A percentile compares a stretch with the other conserved stretches of the same genome.
Evolutionary conservation across 2,888 invertebrate genomes (phyloP).

Genomic region (Itoplectis maculator): DNA sequence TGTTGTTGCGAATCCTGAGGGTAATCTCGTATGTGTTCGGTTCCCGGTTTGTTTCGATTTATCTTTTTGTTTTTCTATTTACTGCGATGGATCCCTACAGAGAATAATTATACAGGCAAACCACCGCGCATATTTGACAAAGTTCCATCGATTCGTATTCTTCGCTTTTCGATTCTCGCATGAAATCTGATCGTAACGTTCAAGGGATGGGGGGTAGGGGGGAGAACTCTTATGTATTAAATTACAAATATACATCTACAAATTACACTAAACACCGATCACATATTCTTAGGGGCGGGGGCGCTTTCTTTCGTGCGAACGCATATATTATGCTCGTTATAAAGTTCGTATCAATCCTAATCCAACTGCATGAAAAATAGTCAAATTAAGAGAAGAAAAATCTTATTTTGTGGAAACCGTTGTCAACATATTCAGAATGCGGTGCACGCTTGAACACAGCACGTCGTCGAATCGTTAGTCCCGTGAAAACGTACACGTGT

Average conservation of each 20-base stretch:
- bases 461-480: background rate
- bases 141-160: slow-evolving; percentile 33
- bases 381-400: background rate
- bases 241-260: slow-evolving; percentile 69
- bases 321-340: slow-evolving; percentile 17
- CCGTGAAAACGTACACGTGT: background rate
- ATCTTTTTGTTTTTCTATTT: slow-evolving; percentile 4
- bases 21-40: slow-evolving; percentile 28
- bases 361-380: background rate
- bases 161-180: background rate
- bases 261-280: slow-evolving; percentile 59
- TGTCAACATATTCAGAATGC: background rate
- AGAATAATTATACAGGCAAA: slow-evolving; percentile 38
- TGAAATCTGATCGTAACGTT: slow-evolving; percentile 14
- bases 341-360: slow-evolving; percentile 1
- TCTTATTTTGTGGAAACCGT: background rate
- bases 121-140: slow-evolving; percentile 20
- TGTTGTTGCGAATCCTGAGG: slow-evolving; percentile 41
- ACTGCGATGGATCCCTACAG: background rate
- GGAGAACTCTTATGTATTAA: slow-evolving; percentile 55
- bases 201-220: background rate
- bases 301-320: slow-evolving; percentile 12
- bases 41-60: background rate
- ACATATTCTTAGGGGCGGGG: slow-evolving; percentile 28
- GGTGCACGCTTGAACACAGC: background rate